Evolutionary conservation across 2,113 vertebrate genomes (phyloP), one percentile per base, ranked within the genome.

Genomic region (Numida meleagris): DNA sequence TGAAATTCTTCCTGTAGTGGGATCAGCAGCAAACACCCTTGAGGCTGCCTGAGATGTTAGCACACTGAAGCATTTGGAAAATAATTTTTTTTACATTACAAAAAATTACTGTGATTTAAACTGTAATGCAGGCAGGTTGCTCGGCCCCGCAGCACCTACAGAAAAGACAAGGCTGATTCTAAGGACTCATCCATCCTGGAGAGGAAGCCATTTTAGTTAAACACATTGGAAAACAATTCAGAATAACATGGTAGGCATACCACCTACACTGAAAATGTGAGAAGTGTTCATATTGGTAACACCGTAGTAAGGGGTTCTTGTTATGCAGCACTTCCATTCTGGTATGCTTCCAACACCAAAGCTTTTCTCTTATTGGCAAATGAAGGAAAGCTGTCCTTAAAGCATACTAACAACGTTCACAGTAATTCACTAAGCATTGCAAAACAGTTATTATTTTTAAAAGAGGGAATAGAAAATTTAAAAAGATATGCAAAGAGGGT

Each of bases 181-280:
- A 48, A 78, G 62, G 57, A 80, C 48, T 62, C 6, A 0, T 34
- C 57, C 82, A 83, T 53, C 82, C 59, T 57, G 31, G 43, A 82
- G 36, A 72, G 31, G 82, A 95, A 91, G 82, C 87, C 89, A 95
- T 95, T 96, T 95, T 67, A 88, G 72, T 51, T 50, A 59, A 82
- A 88, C 34, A 50, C 74, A 68, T 67, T 61, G 82, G 59, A 78
- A 95, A 94, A 90, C 68, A 94, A 90, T 51, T 77, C 72, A 59
- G 57, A 57, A 80, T 95, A 75, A 93, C 87, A 88, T 93, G 90
- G 76, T 61, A 95, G 89, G 78, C 81, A 90, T 43, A 89, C 51
- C 86, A 93, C 90, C 90, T 91, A 87, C 94, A 88, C 83, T 62
- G 86, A 86, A 92, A 96, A 91, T 74, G 17, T 78, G 68, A 96